Base-by-base conservation (phyloP, 2,888 invertebrate species). In the Napeogenes sylphis region DNA sequence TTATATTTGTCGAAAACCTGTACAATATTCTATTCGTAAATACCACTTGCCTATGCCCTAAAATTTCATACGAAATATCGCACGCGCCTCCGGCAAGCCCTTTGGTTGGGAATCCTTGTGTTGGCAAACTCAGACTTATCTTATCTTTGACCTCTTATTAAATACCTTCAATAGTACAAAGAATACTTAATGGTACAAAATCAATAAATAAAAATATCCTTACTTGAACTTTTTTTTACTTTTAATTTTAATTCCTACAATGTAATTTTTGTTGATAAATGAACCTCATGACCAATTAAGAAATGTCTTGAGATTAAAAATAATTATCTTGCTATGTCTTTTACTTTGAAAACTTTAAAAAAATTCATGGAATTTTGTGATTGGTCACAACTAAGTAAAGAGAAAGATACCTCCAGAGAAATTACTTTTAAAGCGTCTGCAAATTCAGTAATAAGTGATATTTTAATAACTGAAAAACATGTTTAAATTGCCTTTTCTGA, bases 401-500 rank as follows among this genome's bases (percentile, higher is more conserved):
- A 21, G 21, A 21, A 69, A 73, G 73, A 72, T 74, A 70, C 73
- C 71, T 65, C 55, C 55, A 59, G 55, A 67, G 66, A 73, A 79
- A 79, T 77, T 75, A 78, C 68, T 71, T 71, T 75, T 71, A 73
- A 77, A 77, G 77, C 71, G 76, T 78, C 64, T 71, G 71, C 73
- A 73, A 71, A 75, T 73, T 71, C 73, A 71, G 71, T 82, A 80
- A 81, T 81, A 80, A 79, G 75, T 71, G 65, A 68, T 74, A 74
- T 80, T 78, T 70, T 70, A 73, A 75, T 73, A 74, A 30, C 30
- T 12, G 21, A 30, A 21, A 51, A 51, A 51, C 8, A 51, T 12
- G 67, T 70, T 71, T 71, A 71, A 65, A 60, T 54, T 38, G 6
- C 45, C 8, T 51, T 59, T 53, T 10, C 47, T n/a, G 58, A 58